Percentiles rank a stretch among this genome's conserved stretches.
Evolutionary conservation across 2,888 invertebrate genomes (phyloP).

Genomic region (Drosophila incognita): DNA sequence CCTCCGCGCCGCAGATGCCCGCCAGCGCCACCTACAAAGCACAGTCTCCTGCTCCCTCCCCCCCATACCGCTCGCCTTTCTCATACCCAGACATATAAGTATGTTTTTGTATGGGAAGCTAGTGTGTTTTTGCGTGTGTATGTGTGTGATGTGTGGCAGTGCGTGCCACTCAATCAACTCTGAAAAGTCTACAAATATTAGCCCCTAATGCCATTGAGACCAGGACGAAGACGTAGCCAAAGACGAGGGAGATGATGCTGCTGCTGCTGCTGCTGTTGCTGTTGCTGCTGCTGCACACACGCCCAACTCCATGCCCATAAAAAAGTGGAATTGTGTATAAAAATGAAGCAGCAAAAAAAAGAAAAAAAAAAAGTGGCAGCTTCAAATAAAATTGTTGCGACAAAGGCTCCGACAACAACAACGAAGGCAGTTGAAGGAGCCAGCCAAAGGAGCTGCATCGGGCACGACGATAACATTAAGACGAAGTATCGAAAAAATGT

Average conservation of each 20-base stretch:
- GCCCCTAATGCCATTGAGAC: slow-evolving; percentile 82
- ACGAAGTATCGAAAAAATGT: slow-evolving; percentile 80
- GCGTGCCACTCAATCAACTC: slow-evolving; percentile 81
- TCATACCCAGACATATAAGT: slow-evolving; percentile 10
- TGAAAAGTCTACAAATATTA: slow-evolving; percentile 81
- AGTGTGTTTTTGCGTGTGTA: slow-evolving; percentile 30
- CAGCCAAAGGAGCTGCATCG: slow-evolving; percentile 64
- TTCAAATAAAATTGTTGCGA: slow-evolving; percentile 82
- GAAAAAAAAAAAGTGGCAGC: slow-evolving; percentile 73
- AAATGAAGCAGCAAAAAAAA: slow-evolving; percentile 72
- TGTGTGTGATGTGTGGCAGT: slow-evolving; percentile 69
- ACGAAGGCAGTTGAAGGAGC: slow-evolving; percentile 59
- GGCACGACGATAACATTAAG: slow-evolving; percentile 80
- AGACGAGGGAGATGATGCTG: slow-evolving; percentile 16
- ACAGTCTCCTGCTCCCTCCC: background rate
- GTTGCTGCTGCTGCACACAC: slow-evolving; percentile 26
- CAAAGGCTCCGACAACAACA: slow-evolving; percentile 64
- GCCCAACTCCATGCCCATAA: slow-evolving; percentile 59
- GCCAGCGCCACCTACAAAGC: slow-evolving; percentile 8
- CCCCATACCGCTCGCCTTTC: background rate
- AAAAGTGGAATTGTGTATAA: slow-evolving; percentile 80
- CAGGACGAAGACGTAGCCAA: slow-evolving; percentile 52
- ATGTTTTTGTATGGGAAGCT: slow-evolving; percentile 25
- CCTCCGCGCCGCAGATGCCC: slow-evolving; percentile 3
- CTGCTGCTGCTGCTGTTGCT: background rate